Base-by-base conservation (phyloP, 2,113 vertebrate species). In the Hippoglossus stenolepis region DNA sequence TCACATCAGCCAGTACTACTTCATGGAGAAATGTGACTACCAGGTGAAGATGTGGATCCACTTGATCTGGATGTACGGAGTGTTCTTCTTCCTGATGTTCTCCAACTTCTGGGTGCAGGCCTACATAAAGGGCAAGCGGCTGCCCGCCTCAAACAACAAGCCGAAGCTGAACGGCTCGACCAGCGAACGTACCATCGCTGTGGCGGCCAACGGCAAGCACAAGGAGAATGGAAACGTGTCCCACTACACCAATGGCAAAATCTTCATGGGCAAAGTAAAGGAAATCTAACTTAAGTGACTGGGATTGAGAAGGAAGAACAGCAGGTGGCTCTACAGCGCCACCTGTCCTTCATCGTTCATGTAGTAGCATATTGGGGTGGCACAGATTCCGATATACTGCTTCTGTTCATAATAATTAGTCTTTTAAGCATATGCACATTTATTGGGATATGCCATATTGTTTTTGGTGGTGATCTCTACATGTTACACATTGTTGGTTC, bases 91-190 rank as follows among this genome's bases (percentile, higher is more conserved):
- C 69, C 17, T 97, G 69, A 96, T 99, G 8, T 99, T 99, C 93
- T 97, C 97, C 90, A 96, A 98, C 83, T 99, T 99, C 84, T 99
- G 97, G 97, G 94, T 99, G 75, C 97, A 99, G 56, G 96, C 98
- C n/a, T 99, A 99, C 70, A 96, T 97, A 18, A 98, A 95, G 82
- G 97, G 97, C 82, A 97, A 96, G 28, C 94, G 97, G 66, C 95
- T 98, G 80, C 97, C 97, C 11, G 17, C 0, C 17, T 0, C 0
- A 1, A 43, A 83, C 2, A 54, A 79, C 17, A 88, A 82, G 58
- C n/a, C 28, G 0, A 92, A 84, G 45, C 74, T 70, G 64, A 94
- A 94, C 0, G 87, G 90, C 69, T 75, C 72, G 0, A 28, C 53
- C 31, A 87, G 70, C 3, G 89, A 90, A 14, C 49, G 23, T 23